Percentiles rank a stretch among this genome's conserved stretches.
Evolutionary conservation across 2,888 invertebrate genomes (phyloP).

Genomic region (Polietes domitor): DNA sequence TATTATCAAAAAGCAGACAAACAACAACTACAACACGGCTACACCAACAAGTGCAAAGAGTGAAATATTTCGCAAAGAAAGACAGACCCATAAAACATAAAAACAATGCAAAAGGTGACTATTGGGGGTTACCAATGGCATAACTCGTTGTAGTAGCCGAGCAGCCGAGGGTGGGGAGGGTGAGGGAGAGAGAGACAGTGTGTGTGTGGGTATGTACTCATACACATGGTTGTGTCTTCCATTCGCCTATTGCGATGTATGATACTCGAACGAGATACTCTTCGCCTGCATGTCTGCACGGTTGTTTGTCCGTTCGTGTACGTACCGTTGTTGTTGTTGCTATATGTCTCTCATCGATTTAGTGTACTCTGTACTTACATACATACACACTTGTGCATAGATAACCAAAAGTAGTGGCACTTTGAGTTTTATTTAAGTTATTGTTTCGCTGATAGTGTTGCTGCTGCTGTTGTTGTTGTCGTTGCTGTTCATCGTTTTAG

Average conservation of each 20-base stretch:
- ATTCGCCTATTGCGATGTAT: constrained; percentile 14
- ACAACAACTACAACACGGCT: neutral
- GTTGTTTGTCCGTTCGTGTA: constrained; percentile 38
- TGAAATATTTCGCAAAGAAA: constrained; percentile 6
- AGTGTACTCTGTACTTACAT: no score
- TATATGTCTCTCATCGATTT: constrained; percentile 33
- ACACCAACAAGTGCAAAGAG: constrained; percentile 1
- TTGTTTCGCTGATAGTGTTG: constrained; percentile 27
- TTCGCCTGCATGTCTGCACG: constrained; percentile 41
- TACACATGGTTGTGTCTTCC: neutral
- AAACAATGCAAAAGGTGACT: constrained; percentile 56
- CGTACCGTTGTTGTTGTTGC: constrained; percentile 32
- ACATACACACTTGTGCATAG: no score
- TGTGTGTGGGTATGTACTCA: no score
- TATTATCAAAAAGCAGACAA: neutral
- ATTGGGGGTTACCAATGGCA: constrained; percentile 47
- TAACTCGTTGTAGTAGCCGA: constrained; percentile 28
- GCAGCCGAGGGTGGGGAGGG: neutral
- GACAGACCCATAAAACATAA: constrained; percentile 16
- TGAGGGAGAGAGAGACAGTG: no score
- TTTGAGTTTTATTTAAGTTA: constrained; percentile 38
- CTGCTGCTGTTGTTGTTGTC: constrained; percentile 51
- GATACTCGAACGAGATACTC: constrained; percentile 39
- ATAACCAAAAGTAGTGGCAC: constrained; percentile 53
- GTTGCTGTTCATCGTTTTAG: constrained; percentile 71